These are phyloP conservation scores for Octopus sinensis DNA, from an alignment of 1,140 invertebrate species.

Conservation along the genomic window DNA sequence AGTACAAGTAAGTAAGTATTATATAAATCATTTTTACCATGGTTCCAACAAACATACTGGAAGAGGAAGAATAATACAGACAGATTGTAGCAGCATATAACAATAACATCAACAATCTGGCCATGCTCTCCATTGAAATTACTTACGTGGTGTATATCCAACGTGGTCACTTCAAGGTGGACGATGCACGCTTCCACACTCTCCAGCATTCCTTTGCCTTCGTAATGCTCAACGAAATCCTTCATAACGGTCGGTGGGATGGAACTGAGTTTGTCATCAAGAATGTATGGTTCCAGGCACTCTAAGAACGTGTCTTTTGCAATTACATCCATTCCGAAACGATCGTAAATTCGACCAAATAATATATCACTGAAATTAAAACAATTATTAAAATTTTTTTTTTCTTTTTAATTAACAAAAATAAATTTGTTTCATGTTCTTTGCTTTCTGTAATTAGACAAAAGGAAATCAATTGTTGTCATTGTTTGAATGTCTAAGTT, in stretches of 20 bases:
- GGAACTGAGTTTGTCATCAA: conserved; percentile 59
- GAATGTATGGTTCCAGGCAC: conserved; percentile 62
- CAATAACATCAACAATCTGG: too few species aligned
- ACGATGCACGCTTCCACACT: conserved; percentile 78
- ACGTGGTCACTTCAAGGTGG: conserved; percentile 75
- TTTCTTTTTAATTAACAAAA: not conserved
- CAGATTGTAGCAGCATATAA: too few species aligned
- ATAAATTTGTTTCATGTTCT: not conserved
- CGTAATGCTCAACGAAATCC: conserved; percentile 62
- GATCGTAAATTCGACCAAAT: conserved; percentile 60
- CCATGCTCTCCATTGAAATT: not conserved
- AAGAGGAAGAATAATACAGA: too few species aligned
- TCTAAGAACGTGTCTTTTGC: conserved; percentile 61
- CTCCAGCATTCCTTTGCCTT: conserved; percentile 59
- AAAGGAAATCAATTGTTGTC: too few species aligned
- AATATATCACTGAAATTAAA: conserved; percentile 54
- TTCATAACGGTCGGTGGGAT: conserved; percentile 63
- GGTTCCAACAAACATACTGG: too few species aligned
- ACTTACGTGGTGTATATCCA: conserved; percentile 82
- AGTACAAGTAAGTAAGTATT: too few species aligned
- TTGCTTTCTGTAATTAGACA: too few species aligned
- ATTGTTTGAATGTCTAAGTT: too few species aligned
- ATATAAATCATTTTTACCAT: too few species aligned
- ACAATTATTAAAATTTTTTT: not conserved
- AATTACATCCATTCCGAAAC: conserved; percentile 55